phyloP scores from a whole-genome alignment of 2,888 invertebrate species.

The Aleiodes testaceus region DNA sequence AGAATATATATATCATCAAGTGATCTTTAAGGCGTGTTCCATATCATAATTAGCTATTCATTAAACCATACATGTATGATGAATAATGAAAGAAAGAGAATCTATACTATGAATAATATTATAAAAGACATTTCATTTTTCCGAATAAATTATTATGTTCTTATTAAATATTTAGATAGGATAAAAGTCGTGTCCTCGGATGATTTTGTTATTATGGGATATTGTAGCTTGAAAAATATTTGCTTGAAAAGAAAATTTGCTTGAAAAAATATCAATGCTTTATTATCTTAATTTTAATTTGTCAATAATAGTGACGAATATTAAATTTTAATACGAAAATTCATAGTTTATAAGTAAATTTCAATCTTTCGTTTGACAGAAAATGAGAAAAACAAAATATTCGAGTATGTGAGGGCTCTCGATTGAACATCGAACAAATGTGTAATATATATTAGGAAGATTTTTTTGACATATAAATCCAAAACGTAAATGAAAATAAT shows the following conservation, averaged over 20 bases:
- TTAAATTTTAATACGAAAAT: background rate
- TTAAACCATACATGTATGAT: conserved; percentile 47
- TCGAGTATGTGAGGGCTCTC: too few relatives aligned
- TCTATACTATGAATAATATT: background rate
- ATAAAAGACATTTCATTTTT: background rate
- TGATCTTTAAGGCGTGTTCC: conserved; percentile 64
- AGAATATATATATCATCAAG: conserved; percentile 61
- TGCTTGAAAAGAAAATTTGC: background rate
- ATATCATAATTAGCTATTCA: conserved; percentile 61
- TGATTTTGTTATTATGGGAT: too few relatives aligned
- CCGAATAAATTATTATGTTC: background rate
- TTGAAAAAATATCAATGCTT: background rate
- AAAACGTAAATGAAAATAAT: too few relatives aligned
- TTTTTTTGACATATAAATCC: too few relatives aligned
- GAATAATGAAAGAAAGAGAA: conserved; percentile 34
- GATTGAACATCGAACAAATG: too few relatives aligned
- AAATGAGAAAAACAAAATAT: too few relatives aligned
- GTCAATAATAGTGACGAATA: background rate
- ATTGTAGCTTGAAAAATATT: background rate
- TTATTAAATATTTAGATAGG: conserved; percentile 9
- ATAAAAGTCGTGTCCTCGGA: conserved; percentile 1
- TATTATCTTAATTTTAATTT: background rate
- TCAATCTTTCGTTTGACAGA: background rate
- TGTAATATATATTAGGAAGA: too few relatives aligned
- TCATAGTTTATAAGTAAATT: background rate